These are phyloP conservation scores for Dasysyrphus albostriatus DNA, from an alignment of 2,888 invertebrate species.

Conservation along the genomic window DNA sequence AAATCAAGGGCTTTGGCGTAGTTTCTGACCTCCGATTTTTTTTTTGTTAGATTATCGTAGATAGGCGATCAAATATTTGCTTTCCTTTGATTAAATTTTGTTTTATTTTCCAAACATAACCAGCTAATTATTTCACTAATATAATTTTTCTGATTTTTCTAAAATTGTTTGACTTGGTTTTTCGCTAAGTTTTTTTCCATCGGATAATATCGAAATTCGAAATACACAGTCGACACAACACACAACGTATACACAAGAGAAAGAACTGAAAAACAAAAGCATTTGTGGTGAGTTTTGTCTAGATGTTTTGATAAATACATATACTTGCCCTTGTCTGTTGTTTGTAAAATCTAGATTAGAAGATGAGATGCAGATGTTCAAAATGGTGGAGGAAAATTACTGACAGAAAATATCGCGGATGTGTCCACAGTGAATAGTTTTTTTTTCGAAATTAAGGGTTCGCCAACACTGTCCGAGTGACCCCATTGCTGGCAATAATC, in stretches of 20 bases:
- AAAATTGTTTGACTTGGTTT: not conserved
- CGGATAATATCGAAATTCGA: slow-evolving; percentile 31
- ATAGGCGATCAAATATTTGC: not conserved
- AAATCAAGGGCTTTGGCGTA: slow-evolving; percentile 55
- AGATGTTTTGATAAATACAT: not conserved
- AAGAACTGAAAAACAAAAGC: too few species aligned
- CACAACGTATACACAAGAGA: slow-evolving; percentile 40
- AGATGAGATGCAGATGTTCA: slow-evolving; percentile 34
- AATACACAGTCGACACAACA: not conserved
- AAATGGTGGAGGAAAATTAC: slow-evolving; percentile 20
- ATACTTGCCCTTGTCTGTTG: slow-evolving; percentile 43
- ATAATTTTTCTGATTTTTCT: not conserved
- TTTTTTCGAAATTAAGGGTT: slow-evolving; percentile 1
- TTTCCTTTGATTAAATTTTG: not conserved
- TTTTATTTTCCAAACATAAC: not conserved
- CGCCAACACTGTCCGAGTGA: too few species aligned
- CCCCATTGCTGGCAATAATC: too few species aligned
- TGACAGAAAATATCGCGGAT: not conserved
- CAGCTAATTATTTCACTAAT: not conserved
- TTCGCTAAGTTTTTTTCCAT: slow-evolving; percentile 39
- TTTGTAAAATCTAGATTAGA: slow-evolving; percentile 6
- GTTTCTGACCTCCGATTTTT: slow-evolving; percentile 49
- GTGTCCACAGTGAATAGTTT: slow-evolving; percentile 9
- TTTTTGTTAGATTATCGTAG: not conserved
- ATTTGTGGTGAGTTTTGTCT: too few species aligned